Evolutionary conservation across 2,113 vertebrate species (phyloP).

Genomic region (Stigmatopora argus): DNA sequence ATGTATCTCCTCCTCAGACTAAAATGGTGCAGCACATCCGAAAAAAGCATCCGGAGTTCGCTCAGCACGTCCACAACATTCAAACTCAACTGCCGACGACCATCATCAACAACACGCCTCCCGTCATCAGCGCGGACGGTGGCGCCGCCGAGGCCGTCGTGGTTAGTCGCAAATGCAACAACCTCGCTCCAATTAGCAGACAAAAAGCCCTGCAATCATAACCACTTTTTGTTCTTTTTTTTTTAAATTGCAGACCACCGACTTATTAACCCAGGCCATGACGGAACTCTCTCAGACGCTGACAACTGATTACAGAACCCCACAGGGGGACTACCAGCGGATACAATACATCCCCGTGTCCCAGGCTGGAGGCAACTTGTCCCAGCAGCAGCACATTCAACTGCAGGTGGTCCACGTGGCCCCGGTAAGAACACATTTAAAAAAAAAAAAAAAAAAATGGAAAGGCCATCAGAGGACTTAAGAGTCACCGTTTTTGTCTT

Average conservation of each 20-base stretch:
- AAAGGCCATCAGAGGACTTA: not conserved
- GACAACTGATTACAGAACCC: slow-evolving; percentile 87
- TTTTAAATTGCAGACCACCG: slow-evolving; percentile 78
- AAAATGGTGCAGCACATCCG: slow-evolving; percentile 99
- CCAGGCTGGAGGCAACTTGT: slow-evolving; percentile 76
- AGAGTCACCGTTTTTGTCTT: not conserved
- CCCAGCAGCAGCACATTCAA: slow-evolving; percentile 92
- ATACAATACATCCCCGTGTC: slow-evolving; percentile 97
- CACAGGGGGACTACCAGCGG: slow-evolving; percentile 90
- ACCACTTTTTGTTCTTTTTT: not conserved
- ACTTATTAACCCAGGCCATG: slow-evolving; percentile 96
- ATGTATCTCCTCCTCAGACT: slow-evolving; percentile 67
- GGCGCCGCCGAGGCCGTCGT: slow-evolving; percentile 83
- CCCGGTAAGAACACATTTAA: slow-evolving; percentile 69
- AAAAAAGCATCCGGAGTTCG: slow-evolving; percentile 92
- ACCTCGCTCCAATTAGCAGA: not conserved
- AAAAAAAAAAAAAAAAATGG: not conserved
- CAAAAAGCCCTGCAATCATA: too few relatives aligned
- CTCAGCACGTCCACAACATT: slow-evolving; percentile 78
- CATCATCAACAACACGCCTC: slow-evolving; percentile 81
- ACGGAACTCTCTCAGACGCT: slow-evolving; percentile 95
- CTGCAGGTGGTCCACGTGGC: slow-evolving; percentile 96
- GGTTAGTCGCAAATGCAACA: slow-evolving; percentile 69
- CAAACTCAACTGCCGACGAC: slow-evolving; percentile 77
- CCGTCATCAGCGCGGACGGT: slow-evolving; percentile 80